phyloP scores from a whole-genome alignment of 2,888 invertebrate species.

The Polydrusus tereticollis region DNA sequence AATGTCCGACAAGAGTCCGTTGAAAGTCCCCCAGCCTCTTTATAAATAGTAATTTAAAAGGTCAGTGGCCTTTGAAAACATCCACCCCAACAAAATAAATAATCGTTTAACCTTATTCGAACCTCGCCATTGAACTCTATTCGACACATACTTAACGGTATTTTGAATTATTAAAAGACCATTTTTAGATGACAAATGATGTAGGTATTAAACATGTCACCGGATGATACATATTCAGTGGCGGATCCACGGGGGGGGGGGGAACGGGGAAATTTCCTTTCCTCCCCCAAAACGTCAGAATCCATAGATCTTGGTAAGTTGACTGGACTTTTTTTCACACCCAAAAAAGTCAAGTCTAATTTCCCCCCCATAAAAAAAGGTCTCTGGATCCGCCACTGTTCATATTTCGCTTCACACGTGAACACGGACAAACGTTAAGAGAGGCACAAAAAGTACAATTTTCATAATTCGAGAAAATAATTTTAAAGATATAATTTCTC shows the following conservation, averaged over 20 bases:
- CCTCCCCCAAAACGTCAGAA: not conserved
- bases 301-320: not conserved
- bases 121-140: not conserved
- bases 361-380: not conserved
- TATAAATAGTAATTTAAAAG: not conserved
- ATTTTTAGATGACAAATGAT: constrained; percentile 2
- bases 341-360: not conserved
- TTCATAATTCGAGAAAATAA: not conserved
- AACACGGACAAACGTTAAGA: no score
- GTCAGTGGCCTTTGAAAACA: not conserved
- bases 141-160: not conserved
- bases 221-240: not conserved
- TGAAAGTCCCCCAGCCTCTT: no score
- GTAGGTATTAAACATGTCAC: not conserved
- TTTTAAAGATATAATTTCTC: no score
- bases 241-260: not conserved
- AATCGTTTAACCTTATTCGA: not conserved
- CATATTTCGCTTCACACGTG: no score
- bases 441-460: no score
- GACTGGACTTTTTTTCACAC: not conserved
- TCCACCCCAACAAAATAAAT: constrained; percentile 4
- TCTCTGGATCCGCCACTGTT: no score
- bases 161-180: not conserved
- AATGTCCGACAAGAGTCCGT: no score
- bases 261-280: not conserved